These are phyloP conservation scores for Enteromius radiatus DNA, from an alignment of 2,797 vertebrate species.

Conservation along the genomic window DNA sequence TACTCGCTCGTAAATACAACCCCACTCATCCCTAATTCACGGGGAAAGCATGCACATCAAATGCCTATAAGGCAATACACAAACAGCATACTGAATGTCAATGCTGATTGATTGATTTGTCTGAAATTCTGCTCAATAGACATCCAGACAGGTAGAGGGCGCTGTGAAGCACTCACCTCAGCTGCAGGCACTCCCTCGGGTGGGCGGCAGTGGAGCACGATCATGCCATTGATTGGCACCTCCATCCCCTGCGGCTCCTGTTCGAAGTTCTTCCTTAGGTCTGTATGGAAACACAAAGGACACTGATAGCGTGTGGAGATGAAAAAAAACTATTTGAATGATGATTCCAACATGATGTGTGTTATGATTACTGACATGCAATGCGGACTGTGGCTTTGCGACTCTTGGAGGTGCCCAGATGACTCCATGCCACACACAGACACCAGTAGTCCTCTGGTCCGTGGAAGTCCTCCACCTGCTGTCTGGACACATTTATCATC, in stretches of 20 bases:
- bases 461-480: slow-evolving; percentile 96
- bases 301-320: not conserved
- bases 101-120: not conserved
- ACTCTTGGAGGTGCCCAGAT: slow-evolving; percentile 93
- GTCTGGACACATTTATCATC: slow-evolving; percentile 93
- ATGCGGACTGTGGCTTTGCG: slow-evolving; percentile 93
- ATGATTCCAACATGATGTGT: not conserved
- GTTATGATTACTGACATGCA: slow-evolving; percentile 84
- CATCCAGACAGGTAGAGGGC: slow-evolving; percentile 10
- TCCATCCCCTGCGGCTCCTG: slow-evolving; percentile 96
- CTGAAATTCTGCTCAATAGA: not conserved
- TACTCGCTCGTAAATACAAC: slow-evolving; percentile 7
- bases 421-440: slow-evolving; percentile 95
- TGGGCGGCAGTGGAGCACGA: slow-evolving; percentile 94
- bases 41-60: not conserved
- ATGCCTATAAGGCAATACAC: slow-evolving; percentile 6
- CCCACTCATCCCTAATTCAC: not conserved
- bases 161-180: slow-evolving; percentile 79
- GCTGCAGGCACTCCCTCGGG: slow-evolving; percentile 93
- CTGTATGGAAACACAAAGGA: slow-evolving; percentile 70
- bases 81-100: not conserved
- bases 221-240: slow-evolving; percentile 95
- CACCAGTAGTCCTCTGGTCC: slow-evolving; percentile 97
- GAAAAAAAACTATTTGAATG: not conserved
- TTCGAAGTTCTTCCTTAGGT: slow-evolving; percentile 96